Evolutionary conservation across 2,888 invertebrate genomes (phyloP).

Genomic region (Aphodius sticticus): DNA sequence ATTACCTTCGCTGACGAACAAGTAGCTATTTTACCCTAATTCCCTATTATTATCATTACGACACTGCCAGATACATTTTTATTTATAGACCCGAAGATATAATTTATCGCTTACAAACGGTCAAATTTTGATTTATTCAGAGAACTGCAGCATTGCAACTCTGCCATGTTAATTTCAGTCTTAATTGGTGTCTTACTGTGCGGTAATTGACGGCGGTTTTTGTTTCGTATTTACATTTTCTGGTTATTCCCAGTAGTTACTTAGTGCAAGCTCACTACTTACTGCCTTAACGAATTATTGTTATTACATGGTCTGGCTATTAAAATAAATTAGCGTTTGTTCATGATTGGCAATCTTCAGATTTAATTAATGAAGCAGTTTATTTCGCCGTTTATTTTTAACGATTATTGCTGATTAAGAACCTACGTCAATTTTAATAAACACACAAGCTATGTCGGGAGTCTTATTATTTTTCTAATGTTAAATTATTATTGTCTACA

Average conservation of each 20-base stretch:
- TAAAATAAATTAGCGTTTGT: not conserved
- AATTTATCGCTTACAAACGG: too few relatives aligned
- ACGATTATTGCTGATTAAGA: not conserved
- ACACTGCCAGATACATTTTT: too few relatives aligned
- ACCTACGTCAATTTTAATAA: not conserved
- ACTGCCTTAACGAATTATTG: not conserved
- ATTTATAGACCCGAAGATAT: too few relatives aligned
- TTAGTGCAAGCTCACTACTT: not conserved
- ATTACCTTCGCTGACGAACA: too few relatives aligned
- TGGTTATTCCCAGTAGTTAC: not conserved
- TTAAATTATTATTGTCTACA: not conserved
- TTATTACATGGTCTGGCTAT: not conserved
- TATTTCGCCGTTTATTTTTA: not conserved
- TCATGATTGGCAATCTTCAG: not conserved
- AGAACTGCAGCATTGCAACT: too few relatives aligned
- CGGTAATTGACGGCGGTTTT: not conserved
- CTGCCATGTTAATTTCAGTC: too few relatives aligned
- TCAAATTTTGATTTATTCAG: too few relatives aligned
- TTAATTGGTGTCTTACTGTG: not conserved
- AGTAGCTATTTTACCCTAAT: too few relatives aligned
- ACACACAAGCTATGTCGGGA: not conserved
- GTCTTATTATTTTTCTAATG: not conserved
- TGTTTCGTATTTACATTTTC: not conserved
- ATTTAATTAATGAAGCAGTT: not conserved
- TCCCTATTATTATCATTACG: too few relatives aligned